Evolutionary conservation across 2,113 vertebrate species (phyloP).

Genomic region (Gallinago undulata): DNA sequence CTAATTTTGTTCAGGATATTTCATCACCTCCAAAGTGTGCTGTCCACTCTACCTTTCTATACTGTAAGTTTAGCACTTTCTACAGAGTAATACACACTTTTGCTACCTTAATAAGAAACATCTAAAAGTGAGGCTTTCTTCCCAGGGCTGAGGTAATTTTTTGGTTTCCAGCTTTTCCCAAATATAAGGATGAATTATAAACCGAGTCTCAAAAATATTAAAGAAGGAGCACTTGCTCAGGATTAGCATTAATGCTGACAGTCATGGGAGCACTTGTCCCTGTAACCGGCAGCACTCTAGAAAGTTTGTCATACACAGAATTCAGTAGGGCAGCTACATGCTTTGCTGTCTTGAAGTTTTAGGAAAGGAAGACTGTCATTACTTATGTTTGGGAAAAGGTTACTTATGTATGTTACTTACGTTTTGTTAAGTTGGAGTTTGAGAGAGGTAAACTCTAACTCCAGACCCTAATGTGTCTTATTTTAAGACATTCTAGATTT

Average conservation of each 20-base stretch:
- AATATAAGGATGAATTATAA: not conserved
- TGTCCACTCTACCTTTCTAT: fast-evolving
- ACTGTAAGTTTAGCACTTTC: not conserved
- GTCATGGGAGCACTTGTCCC: fast-evolving
- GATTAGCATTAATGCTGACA: not conserved
- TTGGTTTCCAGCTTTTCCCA: not conserved
- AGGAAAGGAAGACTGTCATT: too few relatives aligned
- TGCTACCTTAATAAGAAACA: not conserved
- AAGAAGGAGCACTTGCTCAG: not conserved
- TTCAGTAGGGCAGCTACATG: fast-evolving
- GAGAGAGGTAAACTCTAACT: not conserved
- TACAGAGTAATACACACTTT: not conserved
- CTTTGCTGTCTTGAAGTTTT: not conserved
- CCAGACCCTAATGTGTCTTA: not conserved
- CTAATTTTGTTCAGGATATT: not conserved
- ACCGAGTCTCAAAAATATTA: not conserved
- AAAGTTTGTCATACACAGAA: not conserved
- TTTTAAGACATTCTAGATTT: not conserved
- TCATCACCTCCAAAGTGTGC: not conserved
- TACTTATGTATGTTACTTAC: not conserved
- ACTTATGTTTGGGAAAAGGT: not conserved
- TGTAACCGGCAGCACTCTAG: too few relatives aligned
- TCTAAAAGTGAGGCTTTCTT: not conserved
- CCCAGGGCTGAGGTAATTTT: not conserved
- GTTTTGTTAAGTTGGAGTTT: not conserved